phyloP scores from a whole-genome alignment of 2,113 vertebrate genomes.

The Xiphophorus couchianus region DNA sequence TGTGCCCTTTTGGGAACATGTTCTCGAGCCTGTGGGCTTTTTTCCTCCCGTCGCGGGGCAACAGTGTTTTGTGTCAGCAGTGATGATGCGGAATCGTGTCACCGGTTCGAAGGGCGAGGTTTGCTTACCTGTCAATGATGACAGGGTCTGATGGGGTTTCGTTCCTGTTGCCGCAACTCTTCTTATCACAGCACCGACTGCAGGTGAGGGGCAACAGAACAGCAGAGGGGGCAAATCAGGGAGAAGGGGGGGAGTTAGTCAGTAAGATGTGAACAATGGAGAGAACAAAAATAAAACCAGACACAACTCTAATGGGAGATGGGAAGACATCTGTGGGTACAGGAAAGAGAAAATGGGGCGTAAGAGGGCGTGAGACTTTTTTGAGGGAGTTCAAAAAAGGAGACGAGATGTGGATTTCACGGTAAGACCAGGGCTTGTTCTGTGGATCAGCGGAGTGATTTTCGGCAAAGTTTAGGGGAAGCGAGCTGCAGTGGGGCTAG shows the following conservation, averaged over 20 bases:
- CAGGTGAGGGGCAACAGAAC: slow-evolving; percentile 11
- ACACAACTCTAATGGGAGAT: slow-evolving; percentile 11
- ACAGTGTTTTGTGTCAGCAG: slow-evolving; percentile 1
- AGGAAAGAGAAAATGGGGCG: slow-evolving; percentile 32
- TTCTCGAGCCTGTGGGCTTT: not conserved
- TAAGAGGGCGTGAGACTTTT: slow-evolving; percentile 65
- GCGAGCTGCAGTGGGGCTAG: slow-evolving; percentile 32
- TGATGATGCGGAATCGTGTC: slow-evolving; percentile 1
- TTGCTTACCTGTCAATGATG: slow-evolving; percentile 99
- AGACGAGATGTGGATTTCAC: slow-evolving; percentile 41
- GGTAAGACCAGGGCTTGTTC: slow-evolving; percentile 57
- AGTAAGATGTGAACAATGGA: slow-evolving; percentile 40
- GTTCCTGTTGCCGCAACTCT: slow-evolving; percentile 99
- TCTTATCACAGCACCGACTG: slow-evolving; percentile 99
- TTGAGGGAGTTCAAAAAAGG: slow-evolving; percentile 34
- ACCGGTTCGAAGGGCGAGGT: slow-evolving; percentile 34
- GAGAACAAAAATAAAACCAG: slow-evolving; percentile 24
- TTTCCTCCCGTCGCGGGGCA: not conserved
- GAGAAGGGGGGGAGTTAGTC: slow-evolving; percentile 34
- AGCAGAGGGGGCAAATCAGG: not conserved
- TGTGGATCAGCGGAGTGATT: slow-evolving; percentile 49
- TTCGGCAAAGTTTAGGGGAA: slow-evolving; percentile 54
- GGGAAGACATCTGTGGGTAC: slow-evolving; percentile 45
- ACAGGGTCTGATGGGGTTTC: slow-evolving; percentile 99
- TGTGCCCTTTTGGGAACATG: not conserved